Evolutionary conservation across 2,113 vertebrate species (phyloP).

Genomic region (Pachypanchax playfairii): DNA sequence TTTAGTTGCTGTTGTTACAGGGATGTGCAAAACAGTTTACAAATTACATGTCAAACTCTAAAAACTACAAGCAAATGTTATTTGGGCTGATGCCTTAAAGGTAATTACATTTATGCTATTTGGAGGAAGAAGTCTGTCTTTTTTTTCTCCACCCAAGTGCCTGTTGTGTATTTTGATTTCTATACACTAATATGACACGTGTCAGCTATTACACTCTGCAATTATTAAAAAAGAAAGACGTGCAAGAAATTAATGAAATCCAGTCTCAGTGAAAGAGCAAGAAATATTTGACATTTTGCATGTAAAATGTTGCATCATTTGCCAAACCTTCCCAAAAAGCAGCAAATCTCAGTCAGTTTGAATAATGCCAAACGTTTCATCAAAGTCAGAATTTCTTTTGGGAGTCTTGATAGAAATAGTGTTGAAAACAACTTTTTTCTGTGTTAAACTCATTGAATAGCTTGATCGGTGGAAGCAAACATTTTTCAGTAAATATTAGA

Average conservation of each 20-base stretch:
- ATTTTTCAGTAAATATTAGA: slow-evolving; percentile 40
- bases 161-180: slow-evolving; percentile 2
- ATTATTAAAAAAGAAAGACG: slow-evolving; percentile 1
- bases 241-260: neutral
- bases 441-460: slow-evolving; percentile 40
- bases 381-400: neutral
- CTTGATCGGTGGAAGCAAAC: slow-evolving; percentile 29
- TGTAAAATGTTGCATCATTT: neutral
- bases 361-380: neutral
- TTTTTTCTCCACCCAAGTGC: neutral
- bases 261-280: neutral
- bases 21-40: neutral
- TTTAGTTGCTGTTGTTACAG: accelerated
- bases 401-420: neutral
- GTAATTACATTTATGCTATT: slow-evolving; percentile 16
- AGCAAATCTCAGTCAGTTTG: slow-evolving; percentile 5
- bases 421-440: slow-evolving; percentile 24
- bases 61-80: slow-evolving; percentile 19
- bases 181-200: neutral
- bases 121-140: neutral
- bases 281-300: slow-evolving; percentile 6
- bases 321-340: slow-evolving; percentile 12
- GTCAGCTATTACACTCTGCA: neutral
- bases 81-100: slow-evolving; percentile 6
- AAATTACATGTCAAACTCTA: slow-evolving; percentile 24